A percentile compares a stretch with the other conserved stretches of the same genome.
These are phyloP conservation scores for Macrophya alboannulata DNA, from an alignment of 2,888 invertebrate genomes.

Conservation along the genomic window DNA sequence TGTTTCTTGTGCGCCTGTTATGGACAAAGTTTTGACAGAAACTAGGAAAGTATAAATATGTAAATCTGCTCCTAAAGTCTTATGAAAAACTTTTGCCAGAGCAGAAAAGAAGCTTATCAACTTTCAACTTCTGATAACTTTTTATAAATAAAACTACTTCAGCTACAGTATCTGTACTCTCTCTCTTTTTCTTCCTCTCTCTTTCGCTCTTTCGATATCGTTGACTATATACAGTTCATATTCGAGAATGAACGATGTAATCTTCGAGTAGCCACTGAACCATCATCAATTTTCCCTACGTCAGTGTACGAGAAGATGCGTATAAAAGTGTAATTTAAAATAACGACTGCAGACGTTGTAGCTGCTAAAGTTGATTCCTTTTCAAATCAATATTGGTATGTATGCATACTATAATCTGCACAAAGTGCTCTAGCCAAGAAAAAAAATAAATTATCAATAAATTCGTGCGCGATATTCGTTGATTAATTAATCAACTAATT, in stretches of 20 bases:
- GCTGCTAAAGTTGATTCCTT: background rate
- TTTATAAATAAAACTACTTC: constrained; percentile 33
- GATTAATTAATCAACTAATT: no score
- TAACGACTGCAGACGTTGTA: background rate
- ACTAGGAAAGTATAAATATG: constrained; percentile 52
- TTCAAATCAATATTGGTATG: background rate
- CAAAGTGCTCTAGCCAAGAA: background rate
- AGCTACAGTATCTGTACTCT: background rate
- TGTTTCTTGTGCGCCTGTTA: constrained; percentile 26
- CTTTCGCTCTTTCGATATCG: background rate
- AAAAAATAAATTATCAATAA: background rate
- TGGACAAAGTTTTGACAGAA: constrained; percentile 44
- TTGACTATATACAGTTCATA: background rate
- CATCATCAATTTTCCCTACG: constrained; percentile 25
- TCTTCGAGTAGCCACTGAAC: constrained; percentile 35
- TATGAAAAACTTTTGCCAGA: constrained; percentile 35
- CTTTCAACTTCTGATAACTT: constrained; percentile 49
- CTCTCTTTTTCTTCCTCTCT: background rate
- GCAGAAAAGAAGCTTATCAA: constrained; percentile 48
- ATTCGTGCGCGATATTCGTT: no score
- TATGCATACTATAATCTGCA: background rate
- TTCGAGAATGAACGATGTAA: constrained; percentile 30
- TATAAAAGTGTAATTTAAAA: constrained; percentile 10
- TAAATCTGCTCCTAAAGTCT: constrained; percentile 40
- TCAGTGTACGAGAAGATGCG: background rate